phyloP scores from a whole-genome alignment of 2,797 vertebrate genomes.

The Scolopax rusticola region DNA sequence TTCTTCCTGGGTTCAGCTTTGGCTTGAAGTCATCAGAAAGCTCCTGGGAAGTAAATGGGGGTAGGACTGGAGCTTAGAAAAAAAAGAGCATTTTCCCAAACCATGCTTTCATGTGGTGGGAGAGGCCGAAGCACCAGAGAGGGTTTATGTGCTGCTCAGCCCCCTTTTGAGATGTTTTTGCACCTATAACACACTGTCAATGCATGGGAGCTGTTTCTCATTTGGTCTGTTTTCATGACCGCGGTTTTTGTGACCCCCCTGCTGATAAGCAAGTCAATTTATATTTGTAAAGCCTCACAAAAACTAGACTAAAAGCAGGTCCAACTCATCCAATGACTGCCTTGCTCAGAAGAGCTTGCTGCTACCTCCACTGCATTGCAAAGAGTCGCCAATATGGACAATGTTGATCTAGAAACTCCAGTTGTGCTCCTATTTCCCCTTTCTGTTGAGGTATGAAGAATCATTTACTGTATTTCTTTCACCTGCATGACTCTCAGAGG shows the following conservation, averaged over 20 bases:
- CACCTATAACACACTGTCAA: not conserved
- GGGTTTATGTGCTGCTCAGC: not conserved
- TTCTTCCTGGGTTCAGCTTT: not conserved
- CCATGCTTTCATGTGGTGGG: not conserved
- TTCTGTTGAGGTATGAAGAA: not conserved
- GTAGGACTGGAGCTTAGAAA: not conserved
- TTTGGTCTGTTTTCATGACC: not conserved
- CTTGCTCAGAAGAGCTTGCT: not conserved
- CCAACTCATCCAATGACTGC: not conserved
- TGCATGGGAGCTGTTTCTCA: not conserved
- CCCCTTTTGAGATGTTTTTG: not conserved
- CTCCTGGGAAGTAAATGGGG: not conserved
- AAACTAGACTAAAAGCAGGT: not conserved
- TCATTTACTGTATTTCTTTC: not conserved
- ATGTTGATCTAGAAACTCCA: not conserved
- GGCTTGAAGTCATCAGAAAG: not conserved
- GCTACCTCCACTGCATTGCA: not conserved
- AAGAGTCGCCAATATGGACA: fast-evolving
- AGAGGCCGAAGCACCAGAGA: not conserved
- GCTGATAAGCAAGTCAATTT: not conserved
- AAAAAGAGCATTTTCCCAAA: not conserved
- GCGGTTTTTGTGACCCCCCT: not conserved
- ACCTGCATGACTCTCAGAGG: not conserved
- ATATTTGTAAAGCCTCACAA: not conserved
- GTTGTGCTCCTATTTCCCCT: not conserved